Evolutionary conservation across 2,113 vertebrate genomes (phyloP), one percentile per base, ranked within the genome.

Genomic region (Pterocles gutturalis): DNA sequence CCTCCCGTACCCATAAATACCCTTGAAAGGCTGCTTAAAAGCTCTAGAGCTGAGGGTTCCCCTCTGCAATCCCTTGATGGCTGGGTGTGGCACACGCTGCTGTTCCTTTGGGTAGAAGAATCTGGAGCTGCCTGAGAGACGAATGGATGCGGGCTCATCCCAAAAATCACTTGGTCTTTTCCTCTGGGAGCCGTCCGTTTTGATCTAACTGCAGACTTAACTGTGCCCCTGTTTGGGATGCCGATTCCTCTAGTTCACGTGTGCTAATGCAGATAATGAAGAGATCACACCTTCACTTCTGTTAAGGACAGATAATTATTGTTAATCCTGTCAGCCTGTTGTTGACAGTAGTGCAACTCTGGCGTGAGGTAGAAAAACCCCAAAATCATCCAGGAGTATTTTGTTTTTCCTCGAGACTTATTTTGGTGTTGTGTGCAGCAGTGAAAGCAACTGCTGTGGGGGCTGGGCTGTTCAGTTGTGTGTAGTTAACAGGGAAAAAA

Each of bases 11-110:
- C 10, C 19, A 16, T 51, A 38, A 80, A 51, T 22, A 55, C 10
- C 20, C 9, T 33, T 18, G 2, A 64, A 92, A 66, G 15, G 48
- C 10, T 67, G 54, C 21, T 71, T 71, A 24, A 84, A 81, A 38
- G 6, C 36, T 78, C 26, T 58, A 6, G 65, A 87, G 55, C 20
- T 88, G 66, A 88, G 36, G 25, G 15, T 94, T 92, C 26, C 22
- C 12, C 7, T 64, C 28, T 51, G 33, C 33, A 43, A 24, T 75
- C 19, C 5, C 49, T 55, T 62, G 14, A 31, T 53, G 48, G 21
- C 18, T 80, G 28, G 25, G 11, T 73, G 60, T 1, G 1, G n/a
- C 14, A 78, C 33, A 48, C 0, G 0, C 12, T 65, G n/a, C 11
- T 6, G 3, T 64, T 80, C 4, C 9, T 70, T 28, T 34, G 28